Conservation (phyloP, 2,888 invertebrate species). For the Dione vanillae region DNA sequence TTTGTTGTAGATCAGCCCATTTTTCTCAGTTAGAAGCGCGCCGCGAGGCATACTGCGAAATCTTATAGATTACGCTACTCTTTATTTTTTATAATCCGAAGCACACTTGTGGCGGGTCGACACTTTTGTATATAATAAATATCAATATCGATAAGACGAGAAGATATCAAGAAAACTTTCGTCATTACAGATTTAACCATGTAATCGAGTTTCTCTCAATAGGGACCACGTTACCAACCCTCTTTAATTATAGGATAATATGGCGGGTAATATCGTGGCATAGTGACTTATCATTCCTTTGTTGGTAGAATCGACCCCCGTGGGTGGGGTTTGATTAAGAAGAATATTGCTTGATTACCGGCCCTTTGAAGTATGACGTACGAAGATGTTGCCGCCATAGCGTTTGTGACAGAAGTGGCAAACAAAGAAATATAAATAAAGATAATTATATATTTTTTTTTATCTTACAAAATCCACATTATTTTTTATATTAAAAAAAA, state of each 20-base stretch:
- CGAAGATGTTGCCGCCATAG: conserved; percentile 56
- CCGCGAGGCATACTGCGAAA: no score
- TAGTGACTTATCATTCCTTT: conserved; percentile 85
- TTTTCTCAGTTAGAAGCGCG: no score
- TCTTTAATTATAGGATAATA: conserved; percentile 83
- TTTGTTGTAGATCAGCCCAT: no score
- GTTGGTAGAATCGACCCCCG: conserved; percentile 81
- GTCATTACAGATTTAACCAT: conserved; percentile 79
- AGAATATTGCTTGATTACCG: conserved; percentile 84
- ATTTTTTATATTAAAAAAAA: no score
- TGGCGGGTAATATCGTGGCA: conserved; percentile 81
- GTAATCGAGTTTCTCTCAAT: conserved; percentile 84
- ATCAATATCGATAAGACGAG: conserved; percentile 23
- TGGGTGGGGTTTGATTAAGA: conserved; percentile 84
- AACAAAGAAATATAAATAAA: background rate
- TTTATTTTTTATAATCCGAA: no score
- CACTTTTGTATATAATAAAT: background rate
- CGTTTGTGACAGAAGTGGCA: conserved; percentile 53
- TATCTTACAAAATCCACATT: no score
- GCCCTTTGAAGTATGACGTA: conserved; percentile 74
- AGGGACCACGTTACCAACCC: conserved; percentile 81
- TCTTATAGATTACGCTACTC: no score
- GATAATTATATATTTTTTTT: no score
- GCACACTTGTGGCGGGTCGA: no score
- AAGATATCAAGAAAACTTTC: conserved; percentile 70